phyloP scores from a whole-genome alignment of 2,797 vertebrate genomes.

The Pangasius djambal region DNA sequence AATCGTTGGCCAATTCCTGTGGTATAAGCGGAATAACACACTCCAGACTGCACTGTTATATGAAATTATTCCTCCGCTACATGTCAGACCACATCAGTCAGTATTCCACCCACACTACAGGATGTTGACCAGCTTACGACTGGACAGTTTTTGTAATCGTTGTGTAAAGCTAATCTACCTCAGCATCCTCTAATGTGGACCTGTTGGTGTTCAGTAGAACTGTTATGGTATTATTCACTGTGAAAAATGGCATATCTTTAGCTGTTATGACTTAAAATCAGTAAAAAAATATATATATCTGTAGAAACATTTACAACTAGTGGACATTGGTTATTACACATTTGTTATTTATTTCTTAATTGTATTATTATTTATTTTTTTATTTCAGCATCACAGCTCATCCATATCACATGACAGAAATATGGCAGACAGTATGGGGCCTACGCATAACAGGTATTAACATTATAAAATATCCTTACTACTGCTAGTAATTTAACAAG shows the following conservation, averaged over 20 bases:
- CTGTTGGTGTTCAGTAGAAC: neutral
- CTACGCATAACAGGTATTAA: constrained; percentile 78
- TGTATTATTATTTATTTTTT: neutral
- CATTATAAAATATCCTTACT: neutral
- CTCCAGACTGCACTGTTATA: neutral
- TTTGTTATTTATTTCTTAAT: neutral
- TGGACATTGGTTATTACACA: neutral
- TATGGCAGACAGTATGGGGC: constrained; percentile 72
- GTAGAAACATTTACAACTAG: neutral
- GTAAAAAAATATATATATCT: neutral
- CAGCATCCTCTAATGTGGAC: neutral
- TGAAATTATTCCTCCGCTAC: neutral
- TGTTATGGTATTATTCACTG: neutral
- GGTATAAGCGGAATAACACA: neutral
- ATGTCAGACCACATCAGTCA: neutral
- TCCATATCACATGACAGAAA: constrained; percentile 65
- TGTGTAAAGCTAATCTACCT: neutral
- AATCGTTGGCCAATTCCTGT: too few species aligned
- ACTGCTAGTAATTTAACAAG: neutral
- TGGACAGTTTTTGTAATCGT: neutral
- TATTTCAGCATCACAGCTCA: constrained; percentile 70
- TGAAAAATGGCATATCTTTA: neutral
- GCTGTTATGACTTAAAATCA: neutral
- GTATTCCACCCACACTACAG: neutral
- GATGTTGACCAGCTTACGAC: neutral